These are phyloP conservation scores for Amphipoea lucens DNA, from an alignment of 2,888 invertebrate species.

Conservation along the genomic window DNA sequence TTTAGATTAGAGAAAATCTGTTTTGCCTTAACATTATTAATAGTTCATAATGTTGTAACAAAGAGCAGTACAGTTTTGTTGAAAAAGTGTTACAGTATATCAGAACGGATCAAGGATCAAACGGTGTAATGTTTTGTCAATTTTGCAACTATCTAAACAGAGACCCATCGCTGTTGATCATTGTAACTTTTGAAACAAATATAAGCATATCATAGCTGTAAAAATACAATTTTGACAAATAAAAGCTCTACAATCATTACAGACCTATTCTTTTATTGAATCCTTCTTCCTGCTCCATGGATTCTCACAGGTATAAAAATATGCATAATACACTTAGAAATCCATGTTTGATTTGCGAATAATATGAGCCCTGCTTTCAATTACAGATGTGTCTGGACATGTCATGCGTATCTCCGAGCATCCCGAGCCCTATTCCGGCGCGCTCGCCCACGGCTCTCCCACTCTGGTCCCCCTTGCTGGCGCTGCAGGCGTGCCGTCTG, in stretches of 20 bases:
- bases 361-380: conserved; percentile 1
- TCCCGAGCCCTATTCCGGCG: conserved; percentile 80
- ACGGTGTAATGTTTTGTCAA: conserved; percentile 87
- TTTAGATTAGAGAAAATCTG: conserved; percentile 89
- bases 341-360: background rate
- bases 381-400: conserved; percentile 89
- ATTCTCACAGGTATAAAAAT: conserved; percentile 55
- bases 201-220: conserved; percentile 98
- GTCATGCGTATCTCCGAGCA: conserved; percentile 79
- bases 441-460: conserved; percentile 83
- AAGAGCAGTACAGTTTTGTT: conserved; percentile 88
- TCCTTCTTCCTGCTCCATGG: conserved; percentile 27
- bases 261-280: conserved; percentile 79
- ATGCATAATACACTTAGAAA: background rate
- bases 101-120: conserved; percentile 82
- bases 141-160: conserved; percentile 84
- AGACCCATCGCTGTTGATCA: conserved; percentile 90
- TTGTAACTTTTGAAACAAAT: conserved; percentile 93
- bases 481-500: conserved; percentile 86
- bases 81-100: conserved; percentile 84
- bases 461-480: conserved; percentile 87
- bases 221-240: conserved; percentile 95
- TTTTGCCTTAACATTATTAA: conserved; percentile 89
- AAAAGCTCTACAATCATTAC: conserved; percentile 92
- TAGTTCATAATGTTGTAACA: conserved; percentile 88